A percentile compares a stretch with the other conserved stretches of the same genome.
These are phyloP conservation scores for Gulo gulo DNA, from an alignment of 2,113 vertebrate species.

Conservation along the genomic window DNA sequence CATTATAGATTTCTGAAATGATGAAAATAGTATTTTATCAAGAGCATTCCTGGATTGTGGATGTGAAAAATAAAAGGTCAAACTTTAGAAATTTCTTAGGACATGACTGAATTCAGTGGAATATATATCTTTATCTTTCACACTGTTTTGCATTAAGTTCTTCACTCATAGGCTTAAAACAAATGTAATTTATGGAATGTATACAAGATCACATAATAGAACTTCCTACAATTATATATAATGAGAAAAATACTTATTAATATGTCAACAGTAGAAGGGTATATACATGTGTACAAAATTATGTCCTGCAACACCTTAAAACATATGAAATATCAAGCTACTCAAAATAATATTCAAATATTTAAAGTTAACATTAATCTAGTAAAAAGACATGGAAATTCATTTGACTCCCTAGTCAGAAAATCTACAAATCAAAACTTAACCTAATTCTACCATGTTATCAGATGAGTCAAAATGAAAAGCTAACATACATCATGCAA, in stretches of 20 bases:
- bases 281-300: not conserved
- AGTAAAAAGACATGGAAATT: not conserved
- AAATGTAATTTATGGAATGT: not conserved
- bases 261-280: not conserved
- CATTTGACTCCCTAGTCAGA: not conserved
- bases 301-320: not conserved
- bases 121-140: not conserved
- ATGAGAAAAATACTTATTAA: not conserved
- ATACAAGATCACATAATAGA: not conserved
- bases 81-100: not conserved
- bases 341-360: conserved; percentile 30
- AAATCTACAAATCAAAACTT: not conserved
- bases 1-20: not conserved
- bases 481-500: not conserved
- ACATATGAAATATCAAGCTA: conserved; percentile 4
- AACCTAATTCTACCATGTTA: not conserved
- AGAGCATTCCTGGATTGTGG: not conserved
- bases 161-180: not conserved
- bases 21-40: not conserved
- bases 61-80: not conserved
- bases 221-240: not conserved
- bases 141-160: not conserved
- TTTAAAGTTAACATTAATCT: conserved; percentile 10
- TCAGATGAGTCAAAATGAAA: conserved; percentile 13
- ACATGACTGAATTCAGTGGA: not conserved